Conservation (phyloP, 2,113 vertebrate species). For the Campylomormyrus numenius region DNA sequence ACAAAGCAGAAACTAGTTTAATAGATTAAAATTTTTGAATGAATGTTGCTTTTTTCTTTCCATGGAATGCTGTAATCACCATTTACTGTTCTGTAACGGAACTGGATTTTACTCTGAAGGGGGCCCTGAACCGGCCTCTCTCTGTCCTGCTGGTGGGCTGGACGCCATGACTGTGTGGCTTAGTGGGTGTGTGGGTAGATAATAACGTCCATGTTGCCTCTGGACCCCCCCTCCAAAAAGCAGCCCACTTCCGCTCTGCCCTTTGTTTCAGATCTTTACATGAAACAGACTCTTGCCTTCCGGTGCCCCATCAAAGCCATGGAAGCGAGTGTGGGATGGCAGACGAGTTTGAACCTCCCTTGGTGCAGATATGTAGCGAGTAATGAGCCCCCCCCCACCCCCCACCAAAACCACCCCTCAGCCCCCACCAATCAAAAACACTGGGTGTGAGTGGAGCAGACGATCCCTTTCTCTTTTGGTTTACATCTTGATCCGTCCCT, state of each 20-base stretch:
- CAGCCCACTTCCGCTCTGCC: conserved; percentile 64
- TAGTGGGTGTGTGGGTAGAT: conserved; percentile 26
- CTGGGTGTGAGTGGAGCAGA: conserved; percentile 37
- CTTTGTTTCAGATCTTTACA: conserved; percentile 67
- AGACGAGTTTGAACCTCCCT: conserved; percentile 53
- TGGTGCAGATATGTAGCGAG: conserved; percentile 33
- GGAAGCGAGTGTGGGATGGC: conserved; percentile 80
- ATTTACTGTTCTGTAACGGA: not conserved
- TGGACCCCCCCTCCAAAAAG: conserved; percentile 30
- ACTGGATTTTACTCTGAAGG: not conserved
- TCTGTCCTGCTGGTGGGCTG: not conserved
- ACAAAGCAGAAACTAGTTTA: not conserved
- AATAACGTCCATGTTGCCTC: conserved; percentile 47
- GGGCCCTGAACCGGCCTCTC: not conserved
- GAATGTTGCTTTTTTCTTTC: not conserved
- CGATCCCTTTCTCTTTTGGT: not conserved
- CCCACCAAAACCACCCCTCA: not conserved
- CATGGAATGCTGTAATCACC: not conserved
- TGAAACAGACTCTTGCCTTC: conserved; percentile 64
- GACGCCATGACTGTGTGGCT: conserved; percentile 17
- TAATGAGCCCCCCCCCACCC: not conserved
- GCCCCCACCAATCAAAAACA: conserved; percentile 26
- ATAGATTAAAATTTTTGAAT: not conserved
- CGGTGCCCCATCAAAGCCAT: conserved; percentile 72
- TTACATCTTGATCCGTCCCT: not conserved